Base-by-base conservation (phyloP, 2,888 invertebrate species). In the Thymelicus lineola region DNA sequence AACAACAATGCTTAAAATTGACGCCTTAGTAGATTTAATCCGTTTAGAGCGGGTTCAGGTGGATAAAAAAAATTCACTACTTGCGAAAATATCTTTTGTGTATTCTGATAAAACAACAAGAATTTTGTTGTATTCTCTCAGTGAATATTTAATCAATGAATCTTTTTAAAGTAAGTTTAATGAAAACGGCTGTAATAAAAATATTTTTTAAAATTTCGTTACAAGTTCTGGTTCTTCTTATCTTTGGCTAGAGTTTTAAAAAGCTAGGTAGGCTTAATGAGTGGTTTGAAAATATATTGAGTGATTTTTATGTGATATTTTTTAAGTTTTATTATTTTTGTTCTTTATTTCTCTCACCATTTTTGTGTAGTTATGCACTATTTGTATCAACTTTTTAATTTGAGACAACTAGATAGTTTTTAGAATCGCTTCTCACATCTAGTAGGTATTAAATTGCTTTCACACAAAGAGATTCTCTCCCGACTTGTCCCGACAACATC, bases 41-140 rank as follows among this genome's bases (percentile, higher is more conserved):
- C 12, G 53, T 20, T 53, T 53, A 12, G 20, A 12, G 6, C 10
- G 12, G 20, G 53, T 53, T 53, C 20, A 53, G 20, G 53, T 53
- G 53, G 20, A 7, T 53, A 20, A 53, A 10, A 53, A 53, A 62
- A 48, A 35, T 48, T 62, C 6, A 48, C 35, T n/a, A 36, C 14
- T 45, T 55, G 36, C 9, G 42, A 57, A 14, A 70, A 63, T 66
- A 57, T 42, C 12, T 61, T 70, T 61, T 59, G 17, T n/a, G 6
- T 46, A 36, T 58, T 58, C 35, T 36, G 35, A 15, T 53, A 12
- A 50, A 50, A 50, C 6, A 50, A 17, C 15, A 15, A 50, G 50
- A 50, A 50, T 17, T 50, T 50, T 15, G 50, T n/a, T 50, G 50
- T 50, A 17, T 17, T 17, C 17, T 50, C 50, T 15, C 17, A 0